Percentiles rank a stretch among this genome's conserved stretches.
Evolutionary conservation across 2,888 invertebrate genomes (phyloP).

Genomic region (Chalcosyrphus nemorum): DNA sequence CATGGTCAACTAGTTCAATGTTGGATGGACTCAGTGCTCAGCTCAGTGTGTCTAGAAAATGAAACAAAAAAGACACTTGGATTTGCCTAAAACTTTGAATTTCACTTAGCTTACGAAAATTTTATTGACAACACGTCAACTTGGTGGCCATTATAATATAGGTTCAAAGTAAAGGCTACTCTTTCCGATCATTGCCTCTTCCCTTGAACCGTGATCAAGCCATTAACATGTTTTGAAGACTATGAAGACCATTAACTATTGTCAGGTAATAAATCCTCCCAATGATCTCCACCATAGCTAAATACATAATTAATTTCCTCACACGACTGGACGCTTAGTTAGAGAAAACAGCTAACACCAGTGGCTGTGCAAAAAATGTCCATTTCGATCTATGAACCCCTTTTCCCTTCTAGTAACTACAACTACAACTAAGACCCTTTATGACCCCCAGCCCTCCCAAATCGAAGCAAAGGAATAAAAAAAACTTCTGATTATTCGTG

Average conservation of each 20-base stretch:
- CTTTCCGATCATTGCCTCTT: neutral
- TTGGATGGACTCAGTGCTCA: too few species aligned
- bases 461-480: slow-evolving; percentile 48
- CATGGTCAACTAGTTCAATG: too few species aligned
- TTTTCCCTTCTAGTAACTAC: slow-evolving; percentile 14
- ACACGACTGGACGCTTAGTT: slow-evolving; percentile 6
- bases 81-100: too few species aligned
- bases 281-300: neutral
- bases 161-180: too few species aligned
- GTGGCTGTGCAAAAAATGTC: slow-evolving; percentile 52
- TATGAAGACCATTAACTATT: neutral
- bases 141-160: too few species aligned
- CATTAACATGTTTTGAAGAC: neutral
- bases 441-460: slow-evolving; percentile 71
- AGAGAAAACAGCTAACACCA: slow-evolving; percentile 48
- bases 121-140: too few species aligned
- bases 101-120: too few species aligned
- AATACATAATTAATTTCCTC: slow-evolving; percentile 32
- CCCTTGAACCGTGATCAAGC: neutral
- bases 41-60: too few species aligned
- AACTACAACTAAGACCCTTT: slow-evolving; percentile 23
- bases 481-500: slow-evolving; percentile 66
- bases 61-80: too few species aligned
- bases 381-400: slow-evolving; percentile 66
- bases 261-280: neutral